Evolutionary conservation across 2,888 invertebrate species (phyloP), one percentile per base, ranked within the genome.

Genomic region (Pyralis farinalis): DNA sequence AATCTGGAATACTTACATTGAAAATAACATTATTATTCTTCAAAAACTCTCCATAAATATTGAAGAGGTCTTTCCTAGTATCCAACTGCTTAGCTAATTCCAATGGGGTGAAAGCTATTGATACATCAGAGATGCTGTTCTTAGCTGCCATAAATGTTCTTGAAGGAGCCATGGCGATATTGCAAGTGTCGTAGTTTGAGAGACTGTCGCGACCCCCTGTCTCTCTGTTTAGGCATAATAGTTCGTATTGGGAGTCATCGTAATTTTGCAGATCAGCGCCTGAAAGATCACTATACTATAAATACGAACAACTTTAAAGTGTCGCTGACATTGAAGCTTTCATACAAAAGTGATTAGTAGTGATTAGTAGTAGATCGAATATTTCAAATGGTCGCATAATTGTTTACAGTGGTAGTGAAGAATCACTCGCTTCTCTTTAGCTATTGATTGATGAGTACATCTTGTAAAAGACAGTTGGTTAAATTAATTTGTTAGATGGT

Each of bases 81-180:
- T 88, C 83, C 54, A 92, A 90, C 2, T 91, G 64, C 6, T 90
- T 67, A 3, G 92, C 92, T 3, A 92, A 80, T 32, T 91, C 90
- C 28, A 93, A 59, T 9, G 94, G 83, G 1, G 92, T 92, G 59
- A 92, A 91, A 3, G 91, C 91, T 40, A 93, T 90, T 44, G 94
- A 93, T n/a, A 92, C 92, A 29, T 90, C 83, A 0, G 89, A 80
- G 3, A 90, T 73, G 47, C 75, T 75, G 40, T 83, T 78, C 47
- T 90, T 91, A 7, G 83, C 80, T 0, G 87, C 82, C 1, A 91
- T 51, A 71, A 91, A 82, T 2, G 90, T 79, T 29, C 90, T 71
- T 0, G 94, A 91, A 0, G 94, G 94, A 3, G 92, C 90, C 58
- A 91, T 75, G 0, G 90, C 92, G 16, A 94, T 72, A 66, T 94